A percentile compares a stretch with the other conserved stretches of the same genome.
Conservation (phyloP, 2,888 invertebrate species). For the Drosophila paramelanica region DNA sequence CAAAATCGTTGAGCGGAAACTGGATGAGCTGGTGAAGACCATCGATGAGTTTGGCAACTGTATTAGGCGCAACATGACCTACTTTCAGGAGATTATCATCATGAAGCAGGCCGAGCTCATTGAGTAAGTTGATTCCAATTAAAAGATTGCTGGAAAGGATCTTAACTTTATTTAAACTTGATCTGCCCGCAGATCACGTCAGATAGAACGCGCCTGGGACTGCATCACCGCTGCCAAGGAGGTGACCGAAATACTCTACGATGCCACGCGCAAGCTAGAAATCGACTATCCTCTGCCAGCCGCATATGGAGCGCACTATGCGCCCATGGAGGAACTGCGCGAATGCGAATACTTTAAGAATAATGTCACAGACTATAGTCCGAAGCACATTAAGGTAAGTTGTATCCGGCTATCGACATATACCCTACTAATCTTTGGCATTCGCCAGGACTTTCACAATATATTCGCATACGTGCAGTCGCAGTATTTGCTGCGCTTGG, state of each 20-base stretch:
- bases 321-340: constrained; percentile 84
- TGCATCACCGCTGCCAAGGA: constrained; percentile 84
- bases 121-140: constrained; percentile 65
- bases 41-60: constrained; percentile 84
- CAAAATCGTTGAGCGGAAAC: constrained; percentile 78
- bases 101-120: constrained; percentile 83
- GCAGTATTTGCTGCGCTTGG: constrained; percentile 83
- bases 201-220: constrained; percentile 84
- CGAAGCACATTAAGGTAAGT: constrained; percentile 83
- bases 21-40: constrained; percentile 81
- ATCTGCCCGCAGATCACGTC: constrained; percentile 72
- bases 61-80: constrained; percentile 83
- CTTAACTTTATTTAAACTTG: neutral
- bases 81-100: constrained; percentile 83
- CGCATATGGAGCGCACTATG: constrained; percentile 78
- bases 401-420: neutral
- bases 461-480: constrained; percentile 85
- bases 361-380: constrained; percentile 83
- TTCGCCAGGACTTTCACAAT: constrained; percentile 83
- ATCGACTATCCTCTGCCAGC: constrained; percentile 74
- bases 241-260: constrained; percentile 83
- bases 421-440: neutral
- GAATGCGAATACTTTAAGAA: constrained; percentile 84
- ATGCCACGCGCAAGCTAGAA: constrained; percentile 83
- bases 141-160: neutral